Conservation (phyloP, 2,113 vertebrate species). For the Ariopsis seemanni region DNA sequence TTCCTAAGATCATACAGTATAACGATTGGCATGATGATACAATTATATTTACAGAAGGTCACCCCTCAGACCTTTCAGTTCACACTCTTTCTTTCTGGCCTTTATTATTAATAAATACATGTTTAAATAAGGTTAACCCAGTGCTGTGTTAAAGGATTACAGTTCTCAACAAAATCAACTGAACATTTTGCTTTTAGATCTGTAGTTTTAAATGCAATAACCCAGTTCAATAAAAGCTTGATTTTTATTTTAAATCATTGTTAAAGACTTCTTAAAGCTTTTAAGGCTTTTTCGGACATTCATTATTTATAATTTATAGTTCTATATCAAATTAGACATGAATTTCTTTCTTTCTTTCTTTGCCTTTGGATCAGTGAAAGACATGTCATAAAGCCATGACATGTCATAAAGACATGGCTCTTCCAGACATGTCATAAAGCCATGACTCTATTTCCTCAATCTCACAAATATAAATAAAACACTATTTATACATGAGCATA, state of each 20-base stretch:
- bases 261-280: too few species aligned
- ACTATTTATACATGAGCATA: constrained; percentile 1
- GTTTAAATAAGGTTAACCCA: background rate
- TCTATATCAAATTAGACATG: background rate
- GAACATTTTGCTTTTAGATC: background rate
- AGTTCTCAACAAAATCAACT: background rate
- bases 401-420: background rate
- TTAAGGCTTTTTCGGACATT: background rate
- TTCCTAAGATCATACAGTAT: background rate
- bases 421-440: background rate
- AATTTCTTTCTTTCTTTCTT: background rate
- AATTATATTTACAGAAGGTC: background rate
- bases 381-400: background rate
- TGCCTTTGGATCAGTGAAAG: background rate
- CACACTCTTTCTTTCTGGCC: background rate
- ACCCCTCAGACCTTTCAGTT: background rate
- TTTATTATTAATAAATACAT: background rate
- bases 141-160: background rate
- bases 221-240: background rate
- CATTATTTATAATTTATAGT: background rate
- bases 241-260: too few species aligned
- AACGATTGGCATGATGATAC: background rate
- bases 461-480: background rate
- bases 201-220: background rate
- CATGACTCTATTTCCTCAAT: background rate